A percentile compares a stretch with the other conserved stretches of the same genome.
Conservation (phyloP, 1,140 invertebrate genomes). For the Zaprionus vittiger region DNA sequence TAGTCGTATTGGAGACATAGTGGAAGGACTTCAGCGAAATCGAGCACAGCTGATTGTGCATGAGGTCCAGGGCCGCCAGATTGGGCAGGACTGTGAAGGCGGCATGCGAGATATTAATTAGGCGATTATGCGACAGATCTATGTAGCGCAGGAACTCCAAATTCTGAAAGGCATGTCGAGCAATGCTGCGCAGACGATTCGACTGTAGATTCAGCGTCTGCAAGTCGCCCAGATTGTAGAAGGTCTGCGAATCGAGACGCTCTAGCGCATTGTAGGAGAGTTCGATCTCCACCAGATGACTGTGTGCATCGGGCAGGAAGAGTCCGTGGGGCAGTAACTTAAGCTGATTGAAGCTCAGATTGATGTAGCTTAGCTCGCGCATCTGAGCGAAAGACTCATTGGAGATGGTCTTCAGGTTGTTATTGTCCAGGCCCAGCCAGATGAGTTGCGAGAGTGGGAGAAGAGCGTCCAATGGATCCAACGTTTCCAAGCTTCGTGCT, state of each 20-base stretch:
- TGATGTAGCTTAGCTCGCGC: slow-evolving; percentile 91
- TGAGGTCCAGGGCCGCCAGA: slow-evolving; percentile 89
- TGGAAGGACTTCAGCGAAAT: slow-evolving; percentile 88
- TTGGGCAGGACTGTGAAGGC: slow-evolving; percentile 89
- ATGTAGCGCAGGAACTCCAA: slow-evolving; percentile 89
- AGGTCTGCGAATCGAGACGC: slow-evolving; percentile 87
- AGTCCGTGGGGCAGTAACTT: slow-evolving; percentile 87
- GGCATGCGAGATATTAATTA: slow-evolving; percentile 87
- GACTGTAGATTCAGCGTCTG: slow-evolving; percentile 89
- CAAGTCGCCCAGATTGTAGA: slow-evolving; percentile 87
- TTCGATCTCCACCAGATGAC: slow-evolving; percentile 90
- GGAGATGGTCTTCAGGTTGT: slow-evolving; percentile 90
- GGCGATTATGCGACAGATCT: slow-evolving; percentile 88
- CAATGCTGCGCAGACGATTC: slow-evolving; percentile 88
- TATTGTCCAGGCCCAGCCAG: slow-evolving; percentile 95
- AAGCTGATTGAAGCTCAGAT: slow-evolving; percentile 93
- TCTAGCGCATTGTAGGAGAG: slow-evolving; percentile 90
- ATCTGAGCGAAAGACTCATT: slow-evolving; percentile 87
- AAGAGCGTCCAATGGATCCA: slow-evolving; percentile 90
- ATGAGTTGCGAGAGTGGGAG: slow-evolving; percentile 89
- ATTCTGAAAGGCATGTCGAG: slow-evolving; percentile 87
- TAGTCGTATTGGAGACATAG: slow-evolving; percentile 87
- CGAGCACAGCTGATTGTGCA: slow-evolving; percentile 88
- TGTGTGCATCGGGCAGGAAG: slow-evolving; percentile 89
- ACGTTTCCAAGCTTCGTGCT: slow-evolving; percentile 85